Base-by-base conservation (phyloP, 35 echinoderm and acorn worm species). In the Ptychodera flava region DNA sequence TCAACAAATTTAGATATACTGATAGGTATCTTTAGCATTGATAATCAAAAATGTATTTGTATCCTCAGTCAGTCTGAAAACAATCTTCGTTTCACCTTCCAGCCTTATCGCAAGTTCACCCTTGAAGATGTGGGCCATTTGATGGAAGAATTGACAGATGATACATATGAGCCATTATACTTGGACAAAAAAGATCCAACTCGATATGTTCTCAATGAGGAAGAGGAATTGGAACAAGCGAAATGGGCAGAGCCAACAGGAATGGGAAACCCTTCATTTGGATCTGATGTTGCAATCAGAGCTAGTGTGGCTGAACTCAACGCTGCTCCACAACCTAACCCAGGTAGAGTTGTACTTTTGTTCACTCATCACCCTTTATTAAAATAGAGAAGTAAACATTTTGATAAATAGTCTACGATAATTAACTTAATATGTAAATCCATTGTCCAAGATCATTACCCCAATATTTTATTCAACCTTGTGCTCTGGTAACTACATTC, bases 131-230 rank as follows among this genome's bases (percentile, higher is more conserved):
- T 97, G 15, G 95, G 95, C 16, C 88, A 93, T 28, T 80, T 97
- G 28, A 89, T 97, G 16, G 82, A 92, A 28, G 87, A 90, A 0
- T 81, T 97, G 80, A 97, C 92, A 2, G 91, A 91, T 87, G 95
- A 97, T 87, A 93, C 95, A 31, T 97, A 93, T 38, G 35, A 92
- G 31, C 91, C 95, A 0, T 78, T 92, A 29, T 97, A 97, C 83
- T 89, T 97, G 1, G 45, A 64, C 22, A 64, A 64, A 22, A 79
- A 45, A 31, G 79, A 96, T 77, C 84, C 33, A 16, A n/a, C 30
- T 14, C 79, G 82, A 31, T 91, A 85, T 78, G 28, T 35, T 27
- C 37, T 83, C 12, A 83, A 1, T 16, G 80, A 82, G 80, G 80
- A 31, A 33, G 80, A 82, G 27, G 34, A 33, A 22, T 10, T 82